Evolutionary conservation across 1,140 invertebrate species (phyloP).

Genomic region (Chionoecetes opilio): DNA sequence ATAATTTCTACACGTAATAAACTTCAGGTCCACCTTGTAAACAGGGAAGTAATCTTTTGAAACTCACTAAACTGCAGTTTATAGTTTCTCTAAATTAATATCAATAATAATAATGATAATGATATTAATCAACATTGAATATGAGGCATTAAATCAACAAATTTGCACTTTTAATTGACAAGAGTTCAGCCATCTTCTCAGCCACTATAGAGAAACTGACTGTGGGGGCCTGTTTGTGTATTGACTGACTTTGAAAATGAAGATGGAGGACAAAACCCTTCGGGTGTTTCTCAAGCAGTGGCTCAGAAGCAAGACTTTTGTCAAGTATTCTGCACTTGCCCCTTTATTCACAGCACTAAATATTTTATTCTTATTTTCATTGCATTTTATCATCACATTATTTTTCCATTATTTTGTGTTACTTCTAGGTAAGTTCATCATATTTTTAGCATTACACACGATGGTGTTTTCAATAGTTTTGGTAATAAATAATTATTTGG

Average conservation of each 20-base stretch:
- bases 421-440: conserved; percentile 30
- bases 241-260: conserved; percentile 57
- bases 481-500: conserved; percentile 46
- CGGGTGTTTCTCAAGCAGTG: conserved; percentile 57
- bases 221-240: not conserved
- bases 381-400: conserved; percentile 11
- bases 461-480: conserved; percentile 54
- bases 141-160: conserved; percentile 74
- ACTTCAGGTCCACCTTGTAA: conserved; percentile 70
- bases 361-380: not conserved
- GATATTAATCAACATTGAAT: not conserved
- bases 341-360: conserved; percentile 41
- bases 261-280: conserved; percentile 24
- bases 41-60: conserved; percentile 70
- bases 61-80: conserved; percentile 77
- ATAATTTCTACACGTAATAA: conserved; percentile 73
- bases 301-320: conserved; percentile 73
- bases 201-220: conserved; percentile 57
- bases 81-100: conserved; percentile 59
- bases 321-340: conserved; percentile 77
- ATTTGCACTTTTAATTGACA: conserved; percentile 77
- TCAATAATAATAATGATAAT: no score
- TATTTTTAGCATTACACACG: conserved; percentile 47
- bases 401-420: conserved; percentile 9
- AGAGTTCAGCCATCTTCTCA: conserved; percentile 67